Base-by-base conservation (phyloP, 1,140 invertebrate species). In the Euglossa dilemma region DNA sequence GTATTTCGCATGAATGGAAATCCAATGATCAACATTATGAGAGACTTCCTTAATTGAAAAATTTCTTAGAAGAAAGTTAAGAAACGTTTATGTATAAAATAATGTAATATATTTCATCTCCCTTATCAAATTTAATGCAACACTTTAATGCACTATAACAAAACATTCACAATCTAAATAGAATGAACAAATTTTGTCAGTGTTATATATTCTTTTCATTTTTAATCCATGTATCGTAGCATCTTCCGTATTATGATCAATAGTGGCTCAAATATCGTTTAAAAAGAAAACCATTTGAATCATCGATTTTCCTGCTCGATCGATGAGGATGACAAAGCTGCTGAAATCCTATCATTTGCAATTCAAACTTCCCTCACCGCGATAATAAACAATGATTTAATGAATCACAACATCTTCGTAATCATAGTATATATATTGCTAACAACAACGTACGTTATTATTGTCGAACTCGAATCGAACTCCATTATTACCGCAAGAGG, bases 281-380 rank as follows among this genome's bases (percentile, higher is more conserved):
- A 70, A 23, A 8, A n/a, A n/a, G 45, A 45, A 23, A 67, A 45
- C 14, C 23, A 14, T 45, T 43, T 45, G 28, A 67, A 45, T 67
- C 23, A n/a, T 0, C 1, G 0, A 4, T 18, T 43, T 45, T 8
- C 4, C 23, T 69, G 6, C 11, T 12, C n/a, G n/a, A 50, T 52
- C 9, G 18, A 36, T 56, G 18, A 43, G 43, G 0, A 36, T 28
- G 11, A 72, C 12, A 23, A 45, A 20, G n/a, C n/a, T 25, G 23
- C n/a, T 59, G 16, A 61, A 74, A 59, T 74, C 16, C 5, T 18
- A 61, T 36, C 18, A 50, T 64, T 76, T 76, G n/a, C n/a, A 63
- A 50, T 28, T 50, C 25, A 52, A 76, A 43, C 2, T 14, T 28
- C 8, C 43, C 12, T 2, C 6, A 9, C 7, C 20, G 6, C 6